Evolutionary conservation across 2,797 vertebrate species (phyloP), one percentile per base, ranked within the genome.

Genomic region (Botia almorhae): DNA sequence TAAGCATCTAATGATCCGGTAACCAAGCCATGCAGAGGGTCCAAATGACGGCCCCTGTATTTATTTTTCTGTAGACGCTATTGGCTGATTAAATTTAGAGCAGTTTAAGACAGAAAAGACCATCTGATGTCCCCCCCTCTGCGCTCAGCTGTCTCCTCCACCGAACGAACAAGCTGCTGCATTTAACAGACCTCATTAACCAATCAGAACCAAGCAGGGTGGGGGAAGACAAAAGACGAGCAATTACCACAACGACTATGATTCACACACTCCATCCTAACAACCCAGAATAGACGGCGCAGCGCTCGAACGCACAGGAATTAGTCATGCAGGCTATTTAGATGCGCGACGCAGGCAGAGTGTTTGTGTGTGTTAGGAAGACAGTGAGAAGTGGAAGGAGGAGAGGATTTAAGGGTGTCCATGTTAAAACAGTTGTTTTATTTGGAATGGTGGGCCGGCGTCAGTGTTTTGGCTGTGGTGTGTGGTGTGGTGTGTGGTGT

Each of bases 271-370:
- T 82, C 55, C 74, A 72, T 76, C 65, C 29, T 36, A 81, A 63
- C 55, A 76, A 67, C 73, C 77, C 77, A 82, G 75, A 85, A 85
- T 82, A 80, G 81, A 79, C 71, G 50, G 19, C 21, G 7, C 67
- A 51, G 70, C 11, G 69, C 43, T 84, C 63, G 67, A 87, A 85
- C 88, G 88, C 90, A 89, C 85, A 90, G 88, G 89, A 87, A 91
- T 94, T 92, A 93, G 89, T 92, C 89, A 93, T 51, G 58, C 87
- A 60, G 87, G 77, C 80, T 86, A 86, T 92, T 88, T 92, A 91
- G 88, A 83, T 86, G 85, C 87, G 73, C 60, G 29, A 53, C 75
- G 85, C 91, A 91, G 67, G 2, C 33, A 21, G 63, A 26, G 26
- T 77, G 76, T 80, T 56, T 75, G 69, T 81, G 74, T 82, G 70